Conservation (phyloP, 2,113 vertebrate genomes). For the Plectropomus leopardus region DNA sequence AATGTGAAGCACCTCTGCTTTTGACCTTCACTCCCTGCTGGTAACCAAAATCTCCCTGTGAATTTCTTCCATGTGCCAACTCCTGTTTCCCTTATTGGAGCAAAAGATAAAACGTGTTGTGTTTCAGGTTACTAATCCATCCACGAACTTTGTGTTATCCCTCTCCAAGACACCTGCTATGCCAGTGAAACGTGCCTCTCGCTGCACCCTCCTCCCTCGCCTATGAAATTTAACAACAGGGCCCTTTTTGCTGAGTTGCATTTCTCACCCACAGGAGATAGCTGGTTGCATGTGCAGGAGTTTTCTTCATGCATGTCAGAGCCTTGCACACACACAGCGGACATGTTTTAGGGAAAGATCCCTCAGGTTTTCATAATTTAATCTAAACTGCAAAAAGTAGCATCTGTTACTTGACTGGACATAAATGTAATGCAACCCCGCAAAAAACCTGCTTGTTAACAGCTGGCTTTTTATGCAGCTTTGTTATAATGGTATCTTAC, state of each 20-base stretch:
- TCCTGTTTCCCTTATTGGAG: constrained; percentile 53
- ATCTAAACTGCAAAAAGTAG: no score
- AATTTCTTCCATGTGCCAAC: constrained; percentile 33
- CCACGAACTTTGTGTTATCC: constrained; percentile 36
- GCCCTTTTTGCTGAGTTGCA: constrained; percentile 56
- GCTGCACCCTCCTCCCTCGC: not conserved
- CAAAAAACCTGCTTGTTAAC: not conserved
- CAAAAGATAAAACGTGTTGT: constrained; percentile 46
- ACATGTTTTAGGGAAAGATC: not conserved
- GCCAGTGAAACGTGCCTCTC: constrained; percentile 31
- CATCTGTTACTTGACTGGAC: not conserved
- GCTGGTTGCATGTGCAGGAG: constrained; percentile 15
- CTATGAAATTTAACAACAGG: constrained; percentile 41
- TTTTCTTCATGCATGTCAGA: not conserved
- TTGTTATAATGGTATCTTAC: not conserved
- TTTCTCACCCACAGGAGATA: constrained; percentile 16
- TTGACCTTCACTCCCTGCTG: constrained; percentile 34
- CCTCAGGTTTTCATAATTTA: no score
- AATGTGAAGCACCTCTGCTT: constrained; percentile 17
- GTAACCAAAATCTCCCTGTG: constrained; percentile 28
- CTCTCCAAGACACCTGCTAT: constrained; percentile 8
- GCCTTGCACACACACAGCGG: constrained; percentile 4
- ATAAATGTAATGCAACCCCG: not conserved
- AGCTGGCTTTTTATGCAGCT: no score
- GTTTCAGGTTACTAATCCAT: constrained; percentile 64